Evolutionary conservation across 2,888 invertebrate genomes (phyloP).

Genomic region (Oxyteleia sp.): DNA sequence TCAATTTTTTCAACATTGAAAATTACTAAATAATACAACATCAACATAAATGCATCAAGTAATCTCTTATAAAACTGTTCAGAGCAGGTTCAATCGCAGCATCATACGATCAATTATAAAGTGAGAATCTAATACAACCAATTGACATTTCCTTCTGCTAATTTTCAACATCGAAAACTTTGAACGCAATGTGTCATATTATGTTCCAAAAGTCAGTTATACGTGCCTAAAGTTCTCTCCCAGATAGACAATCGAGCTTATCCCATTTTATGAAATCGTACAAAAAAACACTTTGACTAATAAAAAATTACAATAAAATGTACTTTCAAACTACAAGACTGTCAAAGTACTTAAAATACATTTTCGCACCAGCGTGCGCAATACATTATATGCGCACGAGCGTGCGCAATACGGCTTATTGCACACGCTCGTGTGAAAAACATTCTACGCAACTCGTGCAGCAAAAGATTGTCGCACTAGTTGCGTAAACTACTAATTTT

Average conservation of each 20-base stretch:
- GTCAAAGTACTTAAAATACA: no score
- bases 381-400: no score
- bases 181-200: neutral
- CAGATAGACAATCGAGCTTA: neutral
- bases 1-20: slow-evolving; percentile 32
- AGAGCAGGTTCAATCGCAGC: neutral
- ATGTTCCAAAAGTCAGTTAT: neutral
- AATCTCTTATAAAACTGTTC: neutral
- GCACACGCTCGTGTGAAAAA: no score
- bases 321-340: no score
- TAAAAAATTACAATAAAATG: no score
- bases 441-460: no score
- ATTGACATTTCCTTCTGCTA: neutral
- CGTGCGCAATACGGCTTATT: no score
- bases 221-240: neutral
- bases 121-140: neutral
- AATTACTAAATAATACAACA: slow-evolving; percentile 3
- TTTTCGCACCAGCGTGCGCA: no score
- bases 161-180: slow-evolving; percentile 15
- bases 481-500: no score
- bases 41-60: neutral
- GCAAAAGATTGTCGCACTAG: no score
- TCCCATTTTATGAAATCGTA: no score
- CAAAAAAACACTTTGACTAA: no score
- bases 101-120: neutral